Percentiles rank a stretch among this genome's conserved stretches.
Conservation (phyloP, 1,140 invertebrate species). For the Caenorhabditis remanei region DNA sequence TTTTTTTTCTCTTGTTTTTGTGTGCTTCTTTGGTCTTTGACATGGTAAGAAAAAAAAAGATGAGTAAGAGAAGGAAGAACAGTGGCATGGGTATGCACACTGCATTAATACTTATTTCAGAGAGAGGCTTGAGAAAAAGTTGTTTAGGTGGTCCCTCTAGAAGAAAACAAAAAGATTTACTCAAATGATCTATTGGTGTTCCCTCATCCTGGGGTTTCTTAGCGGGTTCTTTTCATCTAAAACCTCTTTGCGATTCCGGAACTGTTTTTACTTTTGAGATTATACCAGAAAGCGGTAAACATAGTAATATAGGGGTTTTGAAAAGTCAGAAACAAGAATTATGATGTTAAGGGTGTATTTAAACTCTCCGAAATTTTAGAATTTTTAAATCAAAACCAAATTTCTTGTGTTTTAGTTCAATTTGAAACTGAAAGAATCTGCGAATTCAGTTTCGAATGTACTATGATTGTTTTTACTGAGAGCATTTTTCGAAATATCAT, state of each 20-base stretch:
- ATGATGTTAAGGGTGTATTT: no score
- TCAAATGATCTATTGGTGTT: not conserved
- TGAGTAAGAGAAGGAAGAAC: not conserved
- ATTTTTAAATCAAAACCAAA: no score
- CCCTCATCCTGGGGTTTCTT: not conserved
- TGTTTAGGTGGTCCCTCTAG: not conserved
- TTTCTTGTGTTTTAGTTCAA: no score
- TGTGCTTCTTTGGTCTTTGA: conserved; percentile 26
- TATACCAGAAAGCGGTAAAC: no score
- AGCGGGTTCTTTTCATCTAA: not conserved
- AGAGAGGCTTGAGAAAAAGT: not conserved
- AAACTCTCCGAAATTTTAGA: no score
- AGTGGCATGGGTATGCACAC: conserved; percentile 29
- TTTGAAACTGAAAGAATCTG: no score
- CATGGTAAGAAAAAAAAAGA: conserved; percentile 26
- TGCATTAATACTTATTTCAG: conserved; percentile 37
- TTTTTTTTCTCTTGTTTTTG: conserved; percentile 25
- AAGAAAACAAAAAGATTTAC: conserved; percentile 48
- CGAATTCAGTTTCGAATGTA: no score
- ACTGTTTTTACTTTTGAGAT: not conserved
- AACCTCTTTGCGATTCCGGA: not conserved
- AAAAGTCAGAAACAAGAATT: no score
- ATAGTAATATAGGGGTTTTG: no score
- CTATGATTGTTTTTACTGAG: no score
- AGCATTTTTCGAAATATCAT: no score